Base-by-base conservation (phyloP, 2,888 invertebrate species). In the Vanessa cardui region DNA sequence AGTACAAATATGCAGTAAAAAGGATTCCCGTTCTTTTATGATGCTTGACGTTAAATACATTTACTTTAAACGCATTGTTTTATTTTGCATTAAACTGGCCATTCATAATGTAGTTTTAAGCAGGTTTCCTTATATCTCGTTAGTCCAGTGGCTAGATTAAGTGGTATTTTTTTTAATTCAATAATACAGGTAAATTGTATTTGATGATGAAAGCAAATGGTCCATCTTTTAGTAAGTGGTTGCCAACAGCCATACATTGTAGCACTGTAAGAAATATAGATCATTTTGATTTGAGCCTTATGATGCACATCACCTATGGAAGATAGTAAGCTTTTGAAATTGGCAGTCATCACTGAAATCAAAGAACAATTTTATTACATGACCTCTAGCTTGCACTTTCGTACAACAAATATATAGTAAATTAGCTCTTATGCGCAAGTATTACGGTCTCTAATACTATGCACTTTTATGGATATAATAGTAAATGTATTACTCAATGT, bases 401-500 rank as follows among this genome's bases (percentile, higher is more conserved):
- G 39, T 39, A 39, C 12, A 12, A 39, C 12, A 9, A 9, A 12
- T 4, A 2, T 47, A 47, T 47, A 6, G 7, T 18, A 47, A 47
- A 47, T 47, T 47, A 47, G 47, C 18, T 47, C 8, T 47, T 18
- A 21, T 16, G 12, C 16, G 6, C 5, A 26, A 21, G 45, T 46
- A 26, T 16, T 15, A 45, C 45, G 7, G n/a, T 47, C 7, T 8
- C 4, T 44, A 26, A 45, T n/a, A 6, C 7, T n/a, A 54, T 31
- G 16, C n/a, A n/a, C 26, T 7, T 61, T 39, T 18, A 18, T 61
- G 9, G 8, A 58, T 58, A 33, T 50, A 12, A 20, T 50, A 50
- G 78, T 79, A 77, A 77, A 74, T 81, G 84, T 81, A 85, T 83
- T 86, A 78, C 83, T 83, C 18, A 49, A n/a, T 63, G 66, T 60